Evolutionary conservation across 2,113 vertebrate species (phyloP).

Genomic region (Tupaia chinensis): DNA sequence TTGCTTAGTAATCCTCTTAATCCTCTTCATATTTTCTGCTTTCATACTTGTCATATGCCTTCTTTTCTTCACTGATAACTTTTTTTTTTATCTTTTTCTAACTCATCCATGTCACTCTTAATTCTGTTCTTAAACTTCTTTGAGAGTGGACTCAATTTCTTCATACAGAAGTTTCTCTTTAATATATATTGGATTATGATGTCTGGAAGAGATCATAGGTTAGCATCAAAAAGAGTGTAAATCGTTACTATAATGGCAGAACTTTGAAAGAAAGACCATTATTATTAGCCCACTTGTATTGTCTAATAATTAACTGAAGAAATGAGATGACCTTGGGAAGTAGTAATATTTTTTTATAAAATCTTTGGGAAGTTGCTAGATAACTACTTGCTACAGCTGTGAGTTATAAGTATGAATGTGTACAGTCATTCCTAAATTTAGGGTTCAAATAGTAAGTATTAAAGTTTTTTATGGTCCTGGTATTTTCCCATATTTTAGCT

Average conservation of each 20-base stretch:
- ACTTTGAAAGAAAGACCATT: not conserved
- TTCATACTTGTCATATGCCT: not conserved
- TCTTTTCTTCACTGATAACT: not conserved
- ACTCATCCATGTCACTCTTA: not conserved
- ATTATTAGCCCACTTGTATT: not conserved
- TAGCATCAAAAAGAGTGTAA: not conserved
- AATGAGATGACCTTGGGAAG: not conserved
- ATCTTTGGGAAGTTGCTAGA: not conserved
- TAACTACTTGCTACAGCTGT: not conserved
- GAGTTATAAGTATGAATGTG: too few relatives aligned
- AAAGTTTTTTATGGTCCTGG: not conserved
- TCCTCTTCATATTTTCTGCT: slow-evolving; percentile 15
- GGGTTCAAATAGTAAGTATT: not conserved
- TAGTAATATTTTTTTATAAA: not conserved
- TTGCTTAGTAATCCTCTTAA: slow-evolving; percentile 28
- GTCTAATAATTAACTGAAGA: not conserved
- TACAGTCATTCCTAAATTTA: not conserved
- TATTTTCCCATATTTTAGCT: not conserved
- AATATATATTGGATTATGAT: not conserved
- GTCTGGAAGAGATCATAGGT: not conserved
- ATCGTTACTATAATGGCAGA: not conserved
- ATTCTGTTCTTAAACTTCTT: not conserved
- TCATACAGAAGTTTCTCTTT: not conserved
- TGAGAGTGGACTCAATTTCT: not conserved
- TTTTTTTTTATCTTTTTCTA: not conserved